Conservation (phyloP, 1,140 invertebrate genomes). For the Atta cephalotes region DNA sequence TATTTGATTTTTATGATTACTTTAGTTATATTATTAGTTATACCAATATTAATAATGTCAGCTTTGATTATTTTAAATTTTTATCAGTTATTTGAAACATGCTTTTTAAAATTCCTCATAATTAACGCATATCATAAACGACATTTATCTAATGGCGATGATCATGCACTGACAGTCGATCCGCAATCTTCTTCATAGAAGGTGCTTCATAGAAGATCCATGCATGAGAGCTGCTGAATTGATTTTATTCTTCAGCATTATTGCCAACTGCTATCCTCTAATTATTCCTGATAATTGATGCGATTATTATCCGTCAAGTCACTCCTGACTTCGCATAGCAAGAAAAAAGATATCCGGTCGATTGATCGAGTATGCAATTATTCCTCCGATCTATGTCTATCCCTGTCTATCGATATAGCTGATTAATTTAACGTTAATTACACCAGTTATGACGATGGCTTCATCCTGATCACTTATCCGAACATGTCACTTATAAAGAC, state of each 20-base stretch:
- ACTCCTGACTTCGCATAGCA: neutral
- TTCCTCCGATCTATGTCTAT: neutral
- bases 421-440: slow-evolving; percentile 63
- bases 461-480: neutral
- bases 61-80: neutral
- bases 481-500: neutral
- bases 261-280: slow-evolving; percentile 31
- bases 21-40: neutral
- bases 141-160: neutral
- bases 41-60: neutral
- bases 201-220: neutral
- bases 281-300: slow-evolving; percentile 66
- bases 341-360: slow-evolving; percentile 57
- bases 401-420: neutral
- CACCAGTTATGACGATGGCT: slow-evolving; percentile 38
- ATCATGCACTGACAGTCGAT: neutral
- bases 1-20: neutral
- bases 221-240: neutral
- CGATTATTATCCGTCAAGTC: slow-evolving; percentile 45
- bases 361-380: slow-evolving; percentile 67
- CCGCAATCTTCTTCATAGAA: neutral
- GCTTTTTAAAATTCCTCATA: neutral
- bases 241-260: slow-evolving; percentile 21
- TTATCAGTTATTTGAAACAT: neutral
- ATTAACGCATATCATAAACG: neutral